Percentiles rank a stretch among this genome's conserved stretches.
These are phyloP conservation scores for Tetragonula carbonaria DNA, from an alignment of 2,888 invertebrate genomes.

Conservation along the genomic window DNA sequence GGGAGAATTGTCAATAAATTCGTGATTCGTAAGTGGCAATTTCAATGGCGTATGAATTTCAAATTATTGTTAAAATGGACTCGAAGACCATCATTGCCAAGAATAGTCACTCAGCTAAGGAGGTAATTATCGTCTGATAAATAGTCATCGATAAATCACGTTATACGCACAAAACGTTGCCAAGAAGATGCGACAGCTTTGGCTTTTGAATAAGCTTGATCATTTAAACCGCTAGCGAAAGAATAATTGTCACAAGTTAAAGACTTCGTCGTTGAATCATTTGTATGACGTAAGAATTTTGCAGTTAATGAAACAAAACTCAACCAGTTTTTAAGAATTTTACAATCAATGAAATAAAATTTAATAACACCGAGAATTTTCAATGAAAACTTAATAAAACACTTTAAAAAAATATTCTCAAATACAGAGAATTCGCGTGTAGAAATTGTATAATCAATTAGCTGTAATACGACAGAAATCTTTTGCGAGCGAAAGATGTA, in stretches of 20 bases:
- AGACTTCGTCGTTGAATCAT: not conserved
- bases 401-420: not conserved
- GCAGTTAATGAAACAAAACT: not conserved
- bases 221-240: not conserved
- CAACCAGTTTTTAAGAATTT: not conserved
- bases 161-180: not conserved
- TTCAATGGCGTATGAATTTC: too few relatives aligned
- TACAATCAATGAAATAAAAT: not conserved
- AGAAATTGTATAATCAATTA: not conserved
- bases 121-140: not conserved
- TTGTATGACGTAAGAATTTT: not conserved
- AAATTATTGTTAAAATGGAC: not conserved
- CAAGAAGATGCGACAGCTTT: not conserved
- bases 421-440: not conserved
- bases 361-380: not conserved
- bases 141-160: not conserved
- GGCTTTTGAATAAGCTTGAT: not conserved
- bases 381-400: not conserved
- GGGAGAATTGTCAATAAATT: not conserved
- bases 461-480: too few relatives aligned
- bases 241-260: not conserved
- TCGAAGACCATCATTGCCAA: not conserved
- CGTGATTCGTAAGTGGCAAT: not conserved
- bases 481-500: too few relatives aligned
- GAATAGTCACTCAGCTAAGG: not conserved